Evolutionary conservation across 2,113 vertebrate species (phyloP), one percentile per base, ranked within the genome.

Genomic region (Xyliphius kryptos): DNA sequence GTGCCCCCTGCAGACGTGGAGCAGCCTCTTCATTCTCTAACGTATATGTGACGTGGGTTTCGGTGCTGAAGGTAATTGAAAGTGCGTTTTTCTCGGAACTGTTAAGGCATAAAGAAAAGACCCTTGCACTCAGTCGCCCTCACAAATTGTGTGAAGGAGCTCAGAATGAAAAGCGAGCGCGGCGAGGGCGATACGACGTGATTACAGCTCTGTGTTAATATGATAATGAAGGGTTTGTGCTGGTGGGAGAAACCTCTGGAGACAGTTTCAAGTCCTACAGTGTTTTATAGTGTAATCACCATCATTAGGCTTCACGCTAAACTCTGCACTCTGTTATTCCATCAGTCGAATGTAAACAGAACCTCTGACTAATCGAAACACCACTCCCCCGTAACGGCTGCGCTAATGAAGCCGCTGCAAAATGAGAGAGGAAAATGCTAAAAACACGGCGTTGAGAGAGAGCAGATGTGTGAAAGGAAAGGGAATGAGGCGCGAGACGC

Each of bases 281-380:
- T 52, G 79, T 71, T 67, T 80, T 77, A 73, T 74, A 65, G 70
- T 67, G 74, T 87, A 86, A 88, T 87, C 84, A 86, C 79, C 76
- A 83, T 85, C 79, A 88, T 85, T 83, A 85, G 76, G 72, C 56
- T 71, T 73, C 70, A 70, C 70, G 64, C 71, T 75, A 75, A 71
- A 68, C 74, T 70, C 68, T 76, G 76, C 73, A 78, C 81, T 82
- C 83, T 83, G 84, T 83, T 85, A 80, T 79, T 80, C 82, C 82
- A 82, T 86, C 83, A 84, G 83, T 82, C 76, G 75, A 73, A 72
- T 77, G 80, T 81, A 88, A 86, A 87, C 85, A 85, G 84, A 83
- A 79, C 80, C 82, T 86, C 80, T 78, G 78, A 85, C 82, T 82
- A 86, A 86, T 81, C 79, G 82, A 85, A 87, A 81, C 79, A 80